phyloP scores from a whole-genome alignment of 2,113 vertebrate species.

The Poecile atricapillus region DNA sequence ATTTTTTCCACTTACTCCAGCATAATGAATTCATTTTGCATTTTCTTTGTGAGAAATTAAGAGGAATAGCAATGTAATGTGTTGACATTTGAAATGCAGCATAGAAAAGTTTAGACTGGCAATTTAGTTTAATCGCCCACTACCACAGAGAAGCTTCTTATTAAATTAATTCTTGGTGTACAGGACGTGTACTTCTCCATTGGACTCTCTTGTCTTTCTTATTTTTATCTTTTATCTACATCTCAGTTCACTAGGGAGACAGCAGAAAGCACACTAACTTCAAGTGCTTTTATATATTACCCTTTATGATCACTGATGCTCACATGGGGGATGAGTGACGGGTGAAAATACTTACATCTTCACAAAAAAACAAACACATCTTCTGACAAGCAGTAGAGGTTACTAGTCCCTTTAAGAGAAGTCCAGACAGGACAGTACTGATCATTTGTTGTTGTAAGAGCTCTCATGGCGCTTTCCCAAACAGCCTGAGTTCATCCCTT shows the following conservation, averaged over 20 bases:
- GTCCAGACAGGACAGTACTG: not conserved
- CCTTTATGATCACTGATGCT: not conserved
- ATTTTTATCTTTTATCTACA: not conserved
- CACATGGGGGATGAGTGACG: not conserved
- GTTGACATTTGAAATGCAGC: slow-evolving; percentile 79
- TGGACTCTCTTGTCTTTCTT: not conserved
- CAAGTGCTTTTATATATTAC: not conserved
- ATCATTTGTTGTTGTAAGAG: not conserved
- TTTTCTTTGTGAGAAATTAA: slow-evolving; percentile 84
- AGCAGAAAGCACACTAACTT: not conserved
- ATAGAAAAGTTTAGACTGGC: slow-evolving; percentile 75
- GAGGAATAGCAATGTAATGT: slow-evolving; percentile 77
- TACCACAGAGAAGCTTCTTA: slow-evolving; percentile 63
- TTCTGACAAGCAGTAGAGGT: not conserved
- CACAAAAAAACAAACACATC: not conserved
- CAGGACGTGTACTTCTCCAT: slow-evolving; percentile 39
- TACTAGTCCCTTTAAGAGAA: not conserved
- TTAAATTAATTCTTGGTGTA: slow-evolving; percentile 67
- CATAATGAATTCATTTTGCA: slow-evolving; percentile 83
- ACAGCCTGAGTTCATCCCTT: not conserved
- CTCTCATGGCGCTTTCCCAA: not conserved
- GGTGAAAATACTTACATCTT: not conserved
- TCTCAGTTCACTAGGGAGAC: not conserved
- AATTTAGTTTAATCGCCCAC: slow-evolving; percentile 76
- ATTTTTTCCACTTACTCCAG: slow-evolving; percentile 80